Evolutionary conservation across 2,888 invertebrate species (phyloP).

Genomic region (Ophonus ardosiacus): DNA sequence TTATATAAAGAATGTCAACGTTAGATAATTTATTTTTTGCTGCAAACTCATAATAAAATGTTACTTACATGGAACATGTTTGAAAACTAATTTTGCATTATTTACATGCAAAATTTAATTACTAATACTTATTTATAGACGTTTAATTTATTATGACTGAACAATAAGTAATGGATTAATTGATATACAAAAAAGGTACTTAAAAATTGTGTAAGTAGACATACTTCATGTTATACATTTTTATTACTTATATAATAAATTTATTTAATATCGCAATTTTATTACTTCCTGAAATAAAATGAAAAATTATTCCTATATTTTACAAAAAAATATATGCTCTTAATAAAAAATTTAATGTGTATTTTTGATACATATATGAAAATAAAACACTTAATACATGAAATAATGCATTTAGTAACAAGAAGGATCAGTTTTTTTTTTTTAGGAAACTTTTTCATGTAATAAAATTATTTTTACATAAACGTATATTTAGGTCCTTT

Average conservation of each 20-base stretch:
- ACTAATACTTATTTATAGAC: not conserved
- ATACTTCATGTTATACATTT: not conserved
- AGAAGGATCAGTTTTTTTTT: no score
- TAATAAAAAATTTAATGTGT: no score
- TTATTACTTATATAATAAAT: not conserved
- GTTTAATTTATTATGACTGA: not conserved
- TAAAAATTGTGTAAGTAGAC: not conserved
- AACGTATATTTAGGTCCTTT: no score
- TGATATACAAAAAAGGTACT: not conserved
- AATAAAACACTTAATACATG: no score
- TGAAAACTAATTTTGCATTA: not conserved
- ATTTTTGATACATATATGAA: no score
- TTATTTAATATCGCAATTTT: not conserved
- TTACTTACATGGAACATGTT: not conserved
- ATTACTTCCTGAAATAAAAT: no score
- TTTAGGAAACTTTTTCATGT: no score
- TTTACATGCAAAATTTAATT: not conserved
- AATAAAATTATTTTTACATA: no score
- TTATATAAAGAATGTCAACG: not conserved
- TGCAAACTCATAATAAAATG: not conserved
- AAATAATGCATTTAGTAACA: no score
- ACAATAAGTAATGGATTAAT: not conserved
- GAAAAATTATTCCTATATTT: no score
- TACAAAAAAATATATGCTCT: no score
- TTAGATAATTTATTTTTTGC: not conserved